Percentiles rank a stretch among this genome's conserved stretches.
phyloP scores from a whole-genome alignment of 2,888 invertebrate species.

The Galerucella calmariensis region DNA sequence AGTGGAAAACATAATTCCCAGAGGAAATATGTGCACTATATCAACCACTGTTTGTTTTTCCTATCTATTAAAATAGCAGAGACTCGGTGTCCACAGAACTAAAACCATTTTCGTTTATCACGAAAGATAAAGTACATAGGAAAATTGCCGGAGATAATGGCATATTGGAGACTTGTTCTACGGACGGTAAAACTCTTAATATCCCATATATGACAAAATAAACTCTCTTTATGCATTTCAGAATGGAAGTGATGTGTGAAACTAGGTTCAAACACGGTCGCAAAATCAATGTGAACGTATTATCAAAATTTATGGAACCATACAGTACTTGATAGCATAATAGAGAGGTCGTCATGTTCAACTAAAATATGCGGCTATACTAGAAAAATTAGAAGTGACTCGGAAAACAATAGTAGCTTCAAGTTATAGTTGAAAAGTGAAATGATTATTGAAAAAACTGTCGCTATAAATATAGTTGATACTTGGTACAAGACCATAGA shows the following conservation, averaged over 20 bases:
- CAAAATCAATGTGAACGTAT: background rate
- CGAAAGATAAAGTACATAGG: constrained; percentile 23
- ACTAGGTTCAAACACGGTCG: background rate
- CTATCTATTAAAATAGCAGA: constrained; percentile 32
- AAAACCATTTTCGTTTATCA: constrained; percentile 10
- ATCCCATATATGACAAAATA: constrained; percentile 17
- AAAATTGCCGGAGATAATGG: constrained; percentile 30
- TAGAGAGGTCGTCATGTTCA: no score
- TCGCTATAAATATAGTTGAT: no score
- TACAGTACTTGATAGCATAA: background rate
- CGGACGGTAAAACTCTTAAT: constrained; percentile 28
- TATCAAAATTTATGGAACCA: background rate
- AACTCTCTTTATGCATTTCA: constrained; percentile 7
- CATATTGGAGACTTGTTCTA: constrained; percentile 35
- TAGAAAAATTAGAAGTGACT: no score
- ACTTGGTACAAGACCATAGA: no score
- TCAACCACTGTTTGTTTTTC: constrained; percentile 29
- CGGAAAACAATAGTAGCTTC: no score
- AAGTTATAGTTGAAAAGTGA: no score
- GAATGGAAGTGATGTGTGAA: background rate
- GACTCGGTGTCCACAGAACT: constrained; percentile 11
- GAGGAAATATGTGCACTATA: constrained; percentile 9
- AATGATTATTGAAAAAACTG: no score
- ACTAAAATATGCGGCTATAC: no score
- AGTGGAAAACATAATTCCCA: constrained; percentile 28